Evolutionary conservation across 2,888 invertebrate genomes (phyloP).

Genomic region (Salticus scenicus): DNA sequence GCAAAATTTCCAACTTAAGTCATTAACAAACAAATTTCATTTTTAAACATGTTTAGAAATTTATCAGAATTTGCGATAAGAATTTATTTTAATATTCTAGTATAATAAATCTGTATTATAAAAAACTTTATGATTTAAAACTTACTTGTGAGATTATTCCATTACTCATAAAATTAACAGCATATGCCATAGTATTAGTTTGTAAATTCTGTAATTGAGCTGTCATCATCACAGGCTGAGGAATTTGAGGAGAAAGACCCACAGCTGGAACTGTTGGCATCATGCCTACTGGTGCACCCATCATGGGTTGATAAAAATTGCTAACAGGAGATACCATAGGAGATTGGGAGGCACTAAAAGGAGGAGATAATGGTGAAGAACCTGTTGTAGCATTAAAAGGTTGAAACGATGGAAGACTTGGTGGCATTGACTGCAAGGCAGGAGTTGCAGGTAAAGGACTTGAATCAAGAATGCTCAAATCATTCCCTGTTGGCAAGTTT

Average conservation of each 20-base stretch:
- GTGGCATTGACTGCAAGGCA: constrained; percentile 40
- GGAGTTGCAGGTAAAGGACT: constrained; percentile 24
- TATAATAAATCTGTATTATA: no score
- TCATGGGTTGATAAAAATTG: constrained; percentile 46
- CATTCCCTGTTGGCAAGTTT: constrained; percentile 19
- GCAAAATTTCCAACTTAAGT: no score
- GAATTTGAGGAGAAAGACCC: constrained; percentile 9
- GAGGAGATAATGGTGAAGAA: constrained; percentile 47
- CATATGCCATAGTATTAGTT: constrained; percentile 34
- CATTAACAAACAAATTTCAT: no score
- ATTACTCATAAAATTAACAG: constrained; percentile 41
- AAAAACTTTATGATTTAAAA: no score
- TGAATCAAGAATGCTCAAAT: constrained; percentile 42
- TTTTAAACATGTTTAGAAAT: no score
- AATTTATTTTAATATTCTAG: no score
- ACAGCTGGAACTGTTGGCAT: constrained; percentile 23
- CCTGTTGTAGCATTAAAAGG: constrained; percentile 32
- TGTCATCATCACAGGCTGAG: constrained; percentile 42
- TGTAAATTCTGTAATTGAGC: constrained; percentile 15
- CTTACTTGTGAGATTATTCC: constrained; percentile 39
- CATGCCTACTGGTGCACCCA: constrained; percentile 47
- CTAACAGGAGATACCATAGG: constrained; percentile 46
- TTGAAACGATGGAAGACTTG: constrained; percentile 54
- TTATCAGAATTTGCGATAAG: no score
- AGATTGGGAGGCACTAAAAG: constrained; percentile 59